Evolutionary conservation across 2,797 vertebrate genomes (phyloP).

Genomic region (Leuciscus waleckii): DNA sequence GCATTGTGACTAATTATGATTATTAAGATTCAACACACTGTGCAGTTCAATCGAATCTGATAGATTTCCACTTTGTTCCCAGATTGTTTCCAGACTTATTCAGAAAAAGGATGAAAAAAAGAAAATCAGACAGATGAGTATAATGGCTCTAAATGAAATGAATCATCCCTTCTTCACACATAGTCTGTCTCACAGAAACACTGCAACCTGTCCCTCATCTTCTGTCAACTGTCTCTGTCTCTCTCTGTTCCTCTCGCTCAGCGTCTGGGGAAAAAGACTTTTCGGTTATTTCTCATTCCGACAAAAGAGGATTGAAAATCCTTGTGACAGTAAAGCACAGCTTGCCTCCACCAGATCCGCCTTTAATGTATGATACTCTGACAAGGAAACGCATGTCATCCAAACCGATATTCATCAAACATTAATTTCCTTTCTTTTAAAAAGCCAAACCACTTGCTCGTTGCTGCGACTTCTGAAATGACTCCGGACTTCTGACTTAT

Average conservation of each 20-base stretch:
- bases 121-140: slow-evolving; percentile 34
- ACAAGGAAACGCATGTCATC: slow-evolving; percentile 69
- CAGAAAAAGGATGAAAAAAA: not conserved
- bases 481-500: slow-evolving; percentile 25
- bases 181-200: slow-evolving; percentile 48
- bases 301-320: slow-evolving; percentile 48
- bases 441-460: slow-evolving; percentile 60
- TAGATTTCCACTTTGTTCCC: not conserved
- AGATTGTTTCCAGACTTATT: slow-evolving; percentile 22
- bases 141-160: slow-evolving; percentile 46
- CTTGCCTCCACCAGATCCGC: slow-evolving; percentile 58
- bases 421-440: slow-evolving; percentile 70
- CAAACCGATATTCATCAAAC: slow-evolving; percentile 70
- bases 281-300: not conserved
- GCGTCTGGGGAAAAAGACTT: slow-evolving; percentile 26
- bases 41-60: not conserved
- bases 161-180: slow-evolving; percentile 55
- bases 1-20: not conserved
- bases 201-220: slow-evolving; percentile 35
- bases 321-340: slow-evolving; percentile 42
- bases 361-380: slow-evolving; percentile 66
- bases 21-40: not conserved
- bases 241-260: not conserved
- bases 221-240: slow-evolving; percentile 33
- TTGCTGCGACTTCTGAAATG: slow-evolving; percentile 54